Conservation (phyloP, 2,113 vertebrate genomes). For the Rhea pennata region DNA sequence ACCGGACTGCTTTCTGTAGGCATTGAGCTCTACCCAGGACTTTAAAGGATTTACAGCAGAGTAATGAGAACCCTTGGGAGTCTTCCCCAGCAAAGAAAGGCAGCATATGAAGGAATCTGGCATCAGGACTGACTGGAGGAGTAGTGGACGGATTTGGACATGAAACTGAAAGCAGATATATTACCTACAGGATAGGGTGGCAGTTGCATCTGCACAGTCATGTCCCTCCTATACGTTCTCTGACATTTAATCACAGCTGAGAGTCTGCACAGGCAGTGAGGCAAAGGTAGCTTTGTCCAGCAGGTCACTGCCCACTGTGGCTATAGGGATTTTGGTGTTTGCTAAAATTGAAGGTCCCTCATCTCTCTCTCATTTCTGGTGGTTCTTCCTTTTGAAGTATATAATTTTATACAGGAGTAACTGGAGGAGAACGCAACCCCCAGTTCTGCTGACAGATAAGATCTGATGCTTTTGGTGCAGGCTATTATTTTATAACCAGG, state of each 20-base stretch:
- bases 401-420: not conserved
- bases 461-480: not conserved
- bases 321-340: not conserved
- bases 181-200: not conserved
- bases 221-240: fast-evolving
- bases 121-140: not conserved
- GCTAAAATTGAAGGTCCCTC: not conserved
- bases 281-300: not conserved
- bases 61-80: not conserved
- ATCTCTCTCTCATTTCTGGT: not conserved
- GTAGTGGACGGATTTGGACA: not conserved
- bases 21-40: not conserved
- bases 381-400: not conserved
- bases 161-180: not conserved
- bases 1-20: not conserved
- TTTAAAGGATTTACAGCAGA: not conserved
- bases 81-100: not conserved
- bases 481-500: not conserved
- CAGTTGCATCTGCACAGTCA: not conserved
- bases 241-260: not conserved
- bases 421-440: not conserved
- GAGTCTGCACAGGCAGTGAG: not conserved
- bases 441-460: not conserved
- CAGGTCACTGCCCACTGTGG: fast-evolving
- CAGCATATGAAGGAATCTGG: not conserved